phyloP scores from a whole-genome alignment of 2,113 vertebrate species.

The Petrocephalus zakoni region DNA sequence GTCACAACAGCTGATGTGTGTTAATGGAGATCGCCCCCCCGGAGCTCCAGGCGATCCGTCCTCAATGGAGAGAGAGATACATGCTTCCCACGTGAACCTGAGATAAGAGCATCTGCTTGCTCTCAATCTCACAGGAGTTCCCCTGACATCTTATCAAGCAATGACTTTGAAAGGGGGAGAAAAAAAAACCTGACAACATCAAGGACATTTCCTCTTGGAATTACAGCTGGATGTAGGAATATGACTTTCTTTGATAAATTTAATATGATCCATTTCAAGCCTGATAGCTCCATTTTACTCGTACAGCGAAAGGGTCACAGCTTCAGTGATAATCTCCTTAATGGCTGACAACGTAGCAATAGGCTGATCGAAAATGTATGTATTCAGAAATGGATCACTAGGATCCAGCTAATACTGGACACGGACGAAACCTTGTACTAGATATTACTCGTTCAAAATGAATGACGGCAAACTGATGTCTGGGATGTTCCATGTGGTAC shows the following conservation, averaged over 20 bases:
- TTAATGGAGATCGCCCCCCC: conserved; percentile 32
- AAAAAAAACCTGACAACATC: conserved; percentile 38
- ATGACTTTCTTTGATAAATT: conserved; percentile 1
- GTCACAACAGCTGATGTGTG: conserved; percentile 38
- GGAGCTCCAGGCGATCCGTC: conserved; percentile 48
- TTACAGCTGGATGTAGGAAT: conserved; percentile 7
- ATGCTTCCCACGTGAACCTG: conserved; percentile 50
- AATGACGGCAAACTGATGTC: not conserved
- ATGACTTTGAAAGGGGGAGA: conserved; percentile 40
- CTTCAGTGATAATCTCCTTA: not conserved
- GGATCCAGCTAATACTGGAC: not conserved
- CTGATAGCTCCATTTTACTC: not conserved
- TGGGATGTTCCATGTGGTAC: not conserved
- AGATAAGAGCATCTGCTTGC: conserved; percentile 47
- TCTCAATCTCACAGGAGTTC: conserved; percentile 49
- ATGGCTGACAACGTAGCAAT: not conserved
- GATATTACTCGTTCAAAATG: not conserved
- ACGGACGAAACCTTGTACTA: not conserved
- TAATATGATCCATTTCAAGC: conserved; percentile 12
- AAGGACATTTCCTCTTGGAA: conserved; percentile 48
- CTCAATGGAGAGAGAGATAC: conserved; percentile 57
- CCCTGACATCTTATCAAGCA: conserved; percentile 47
- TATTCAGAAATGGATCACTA: not conserved
- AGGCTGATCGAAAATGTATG: not conserved
- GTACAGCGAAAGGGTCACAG: not conserved